These are phyloP conservation scores for Ochropleura leucogaster DNA, from an alignment of 2,888 invertebrate species.

Conservation along the genomic window DNA sequence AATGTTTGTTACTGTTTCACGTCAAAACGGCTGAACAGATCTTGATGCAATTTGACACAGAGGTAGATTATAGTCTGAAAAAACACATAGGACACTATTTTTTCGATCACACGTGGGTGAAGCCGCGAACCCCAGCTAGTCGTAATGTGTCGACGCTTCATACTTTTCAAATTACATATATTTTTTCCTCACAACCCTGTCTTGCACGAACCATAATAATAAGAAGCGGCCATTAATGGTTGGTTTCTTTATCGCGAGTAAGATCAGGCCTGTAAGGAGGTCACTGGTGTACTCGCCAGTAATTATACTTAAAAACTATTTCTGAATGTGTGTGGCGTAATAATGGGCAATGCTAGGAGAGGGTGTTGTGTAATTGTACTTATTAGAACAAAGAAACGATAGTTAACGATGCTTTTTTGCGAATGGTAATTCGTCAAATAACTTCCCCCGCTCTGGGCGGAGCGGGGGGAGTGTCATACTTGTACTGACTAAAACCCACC, in stretches of 20 bases:
- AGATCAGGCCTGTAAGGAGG: slow-evolving; percentile 56
- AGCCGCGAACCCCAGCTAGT: too few species aligned
- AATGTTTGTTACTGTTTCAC: too few species aligned
- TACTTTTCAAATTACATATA: slow-evolving; percentile 22
- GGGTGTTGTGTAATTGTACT: slow-evolving; percentile 4
- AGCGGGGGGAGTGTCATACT: too few species aligned
- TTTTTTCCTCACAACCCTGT: slow-evolving; percentile 33
- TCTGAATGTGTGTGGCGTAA: slow-evolving; percentile 25
- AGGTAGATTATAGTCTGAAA: too few species aligned
- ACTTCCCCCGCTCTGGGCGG: too few species aligned
- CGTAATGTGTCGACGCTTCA: slow-evolving; percentile 19
- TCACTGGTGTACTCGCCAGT: slow-evolving; percentile 48
- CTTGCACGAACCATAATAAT: slow-evolving; percentile 47
- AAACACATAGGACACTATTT: too few species aligned
- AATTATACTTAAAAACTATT: slow-evolving; percentile 50
- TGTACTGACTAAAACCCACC: too few species aligned
- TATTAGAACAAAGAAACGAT: slow-evolving; percentile 4
- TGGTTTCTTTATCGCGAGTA: slow-evolving; percentile 60
- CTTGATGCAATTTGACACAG: too few species aligned
- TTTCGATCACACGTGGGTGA: too few species aligned
- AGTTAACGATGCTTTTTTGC: background rate
- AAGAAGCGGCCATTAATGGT: slow-evolving; percentile 57
- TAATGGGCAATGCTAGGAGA: background rate
- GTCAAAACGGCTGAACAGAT: too few species aligned
- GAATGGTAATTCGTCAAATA: too few species aligned